These are phyloP conservation scores for Ochropacha duplaris DNA, from an alignment of 2,888 invertebrate genomes.

Conservation along the genomic window DNA sequence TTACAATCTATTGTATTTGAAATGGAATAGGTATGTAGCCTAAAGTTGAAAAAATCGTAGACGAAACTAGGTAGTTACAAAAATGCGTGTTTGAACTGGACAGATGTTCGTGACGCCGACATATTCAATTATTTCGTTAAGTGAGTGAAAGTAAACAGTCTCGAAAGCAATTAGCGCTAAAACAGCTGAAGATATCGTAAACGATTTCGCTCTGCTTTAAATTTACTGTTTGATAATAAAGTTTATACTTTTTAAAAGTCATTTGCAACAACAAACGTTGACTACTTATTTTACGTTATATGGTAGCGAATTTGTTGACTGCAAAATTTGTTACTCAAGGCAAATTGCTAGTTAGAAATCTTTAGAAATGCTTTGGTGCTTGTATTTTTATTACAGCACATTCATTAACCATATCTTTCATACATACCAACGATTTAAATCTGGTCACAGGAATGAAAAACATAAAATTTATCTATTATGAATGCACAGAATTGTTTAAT, in stretches of 20 bases:
- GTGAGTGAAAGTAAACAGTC: not conserved
- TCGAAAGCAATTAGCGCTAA: not conserved
- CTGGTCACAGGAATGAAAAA: too few species aligned
- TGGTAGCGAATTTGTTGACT: too few species aligned
- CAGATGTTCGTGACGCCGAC: not conserved
- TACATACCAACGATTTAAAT: too few species aligned
- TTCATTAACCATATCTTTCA: too few species aligned
- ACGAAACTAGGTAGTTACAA: not conserved
- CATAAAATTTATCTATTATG: too few species aligned
- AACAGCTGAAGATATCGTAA: not conserved
- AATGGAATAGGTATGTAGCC: too few species aligned
- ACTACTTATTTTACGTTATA: slow-evolving; percentile 2
- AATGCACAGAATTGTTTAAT: too few species aligned
- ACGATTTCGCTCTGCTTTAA: not conserved
- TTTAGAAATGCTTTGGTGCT: too few species aligned
- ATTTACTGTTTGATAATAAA: slow-evolving; percentile 5
- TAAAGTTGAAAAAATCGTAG: not conserved
- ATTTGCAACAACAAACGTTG: slow-evolving; percentile 11
- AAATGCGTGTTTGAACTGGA: not conserved
- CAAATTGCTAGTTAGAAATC: not conserved
- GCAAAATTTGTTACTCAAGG: too few species aligned
- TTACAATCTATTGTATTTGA: too few species aligned
- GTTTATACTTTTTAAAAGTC: slow-evolving; percentile 6
- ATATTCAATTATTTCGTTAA: not conserved
- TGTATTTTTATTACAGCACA: too few species aligned